Base-by-base conservation (phyloP, 2,888 invertebrate species). In the Eupithecia centaureata region DNA sequence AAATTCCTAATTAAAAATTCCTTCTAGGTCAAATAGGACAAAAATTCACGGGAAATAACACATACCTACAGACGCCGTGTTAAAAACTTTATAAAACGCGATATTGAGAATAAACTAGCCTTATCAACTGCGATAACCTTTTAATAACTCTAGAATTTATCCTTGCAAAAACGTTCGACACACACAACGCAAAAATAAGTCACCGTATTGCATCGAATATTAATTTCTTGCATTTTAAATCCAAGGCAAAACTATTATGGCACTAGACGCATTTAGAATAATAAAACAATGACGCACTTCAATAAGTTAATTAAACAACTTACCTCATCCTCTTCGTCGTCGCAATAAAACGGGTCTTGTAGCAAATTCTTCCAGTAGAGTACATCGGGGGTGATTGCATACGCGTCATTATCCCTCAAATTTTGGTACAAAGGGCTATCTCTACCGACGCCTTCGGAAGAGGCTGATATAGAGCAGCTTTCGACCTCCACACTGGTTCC, bases 321-420 rank as follows among this genome's bases (percentile, higher is more conserved):
- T 73, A 94, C 94, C 88, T 93, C 94, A 72, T 94, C 94, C 69
- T 94, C 94, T 71, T 94, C 94, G 62, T 94, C 94, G 63, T 94
- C 94, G 64, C 93, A 93, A 77, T 91, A 93, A 75, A 83, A 93
- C 2, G 93, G 92, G 73, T 93, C 90, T 75, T 89, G 76, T 28
- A 94, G 87, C 60, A 88, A 77, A 72, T 92, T 91, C 85, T 93
- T 94, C 94, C 94, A 95, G 76, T 84, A 88, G 42, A 94, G 87
- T 61, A 94, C 94, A 79, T 94, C 94, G 1, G 91, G 83, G 0
- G 93, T 85, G 1, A 93, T 74, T n/a, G 91, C 91, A 65, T 92
- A 92, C 12, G 94, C 93, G 69, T 93, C 88, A 73, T 90, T 86
- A 67, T 94, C 94, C 76, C 88, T 83, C 68, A 94, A 76, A 71